These are phyloP conservation scores for Clamator glandarius DNA, from an alignment of 2,797 vertebrate species.

Conservation along the genomic window DNA sequence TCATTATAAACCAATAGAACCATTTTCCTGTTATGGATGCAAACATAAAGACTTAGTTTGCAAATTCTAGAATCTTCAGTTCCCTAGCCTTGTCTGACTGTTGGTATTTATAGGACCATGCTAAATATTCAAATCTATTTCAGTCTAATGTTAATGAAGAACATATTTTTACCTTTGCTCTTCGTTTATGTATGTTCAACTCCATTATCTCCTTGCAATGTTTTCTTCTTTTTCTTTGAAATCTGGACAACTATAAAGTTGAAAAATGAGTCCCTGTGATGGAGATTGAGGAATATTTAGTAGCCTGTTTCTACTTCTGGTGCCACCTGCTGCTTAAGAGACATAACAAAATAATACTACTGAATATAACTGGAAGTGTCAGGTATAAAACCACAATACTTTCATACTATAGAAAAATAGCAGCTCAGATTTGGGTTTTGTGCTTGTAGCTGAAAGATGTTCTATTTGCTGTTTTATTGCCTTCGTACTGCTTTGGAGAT, in stretches of 20 bases:
- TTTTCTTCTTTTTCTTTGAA: background rate
- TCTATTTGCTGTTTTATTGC: background rate
- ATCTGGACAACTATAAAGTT: background rate
- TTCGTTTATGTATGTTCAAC: background rate
- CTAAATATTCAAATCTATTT: background rate
- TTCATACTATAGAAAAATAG: background rate
- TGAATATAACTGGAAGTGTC: background rate
- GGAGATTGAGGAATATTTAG: background rate
- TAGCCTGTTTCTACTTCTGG: background rate
- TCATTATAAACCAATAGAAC: background rate
- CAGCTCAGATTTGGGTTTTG: background rate
- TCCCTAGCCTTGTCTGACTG: background rate
- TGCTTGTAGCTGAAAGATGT: background rate
- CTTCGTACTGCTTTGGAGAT: background rate
- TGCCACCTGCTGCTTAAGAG: background rate
- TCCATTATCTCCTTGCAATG: background rate
- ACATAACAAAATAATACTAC: background rate
- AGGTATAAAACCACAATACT: background rate
- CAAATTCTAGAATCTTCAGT: background rate
- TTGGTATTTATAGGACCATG: background rate
- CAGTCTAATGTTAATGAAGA: background rate
- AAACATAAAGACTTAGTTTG: background rate
- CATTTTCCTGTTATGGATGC: background rate
- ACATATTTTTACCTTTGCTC: accelerated
- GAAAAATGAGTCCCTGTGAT: background rate